Conservation (phyloP, 2,888 invertebrate species). For the Agrotis segetum region DNA sequence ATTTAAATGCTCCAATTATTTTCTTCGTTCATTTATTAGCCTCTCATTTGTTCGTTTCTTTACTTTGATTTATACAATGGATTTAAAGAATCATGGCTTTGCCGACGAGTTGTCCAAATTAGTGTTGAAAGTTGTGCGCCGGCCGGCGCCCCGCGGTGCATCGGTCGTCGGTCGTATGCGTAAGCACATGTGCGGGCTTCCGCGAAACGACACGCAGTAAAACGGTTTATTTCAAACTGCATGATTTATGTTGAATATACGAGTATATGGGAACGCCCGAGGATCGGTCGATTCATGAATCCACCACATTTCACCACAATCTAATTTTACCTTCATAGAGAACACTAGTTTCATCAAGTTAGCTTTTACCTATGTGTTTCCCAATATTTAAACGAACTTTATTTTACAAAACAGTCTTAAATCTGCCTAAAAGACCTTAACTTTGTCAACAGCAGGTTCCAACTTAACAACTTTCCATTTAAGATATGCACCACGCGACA, state of each 20-base stretch:
- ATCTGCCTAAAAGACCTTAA: background rate
- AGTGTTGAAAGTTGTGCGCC: constrained; percentile 53
- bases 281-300: constrained; percentile 17
- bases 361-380: no score
- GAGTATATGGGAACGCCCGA: background rate
- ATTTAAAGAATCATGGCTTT: constrained; percentile 50
- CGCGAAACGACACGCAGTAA: constrained; percentile 71
- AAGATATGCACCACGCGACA: constrained; percentile 1
- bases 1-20: constrained; percentile 50
- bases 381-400: background rate
- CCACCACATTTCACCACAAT: constrained; percentile 1
- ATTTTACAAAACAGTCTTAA: background rate
- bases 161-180: constrained; percentile 40
- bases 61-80: constrained; percentile 45
- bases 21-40: constrained; percentile 41
- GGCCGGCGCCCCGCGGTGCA: constrained; percentile 53
- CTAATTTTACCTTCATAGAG: background rate
- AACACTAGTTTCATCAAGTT: background rate
- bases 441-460: background rate
- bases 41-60: constrained; percentile 41
- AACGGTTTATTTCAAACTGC: constrained; percentile 71
- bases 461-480: background rate
- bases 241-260: constrained; percentile 66
- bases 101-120: constrained; percentile 59
- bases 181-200: constrained; percentile 71